Percentiles rank a stretch among this genome's conserved stretches.
Evolutionary conservation across 2,888 invertebrate genomes (phyloP).

Genomic region (Epinotia brunnichana): DNA sequence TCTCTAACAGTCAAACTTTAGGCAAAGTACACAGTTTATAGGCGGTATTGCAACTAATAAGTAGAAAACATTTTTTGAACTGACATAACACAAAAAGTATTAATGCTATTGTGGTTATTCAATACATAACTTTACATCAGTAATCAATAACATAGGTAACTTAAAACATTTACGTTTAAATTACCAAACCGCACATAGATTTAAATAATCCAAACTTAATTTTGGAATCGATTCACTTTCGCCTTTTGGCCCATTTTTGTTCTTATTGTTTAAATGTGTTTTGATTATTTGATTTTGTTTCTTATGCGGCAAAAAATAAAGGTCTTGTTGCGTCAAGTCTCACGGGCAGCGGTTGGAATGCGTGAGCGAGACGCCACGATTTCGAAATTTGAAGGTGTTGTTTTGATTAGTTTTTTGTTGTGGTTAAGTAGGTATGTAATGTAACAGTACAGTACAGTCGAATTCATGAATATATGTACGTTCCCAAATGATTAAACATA

Average conservation of each 20-base stretch:
- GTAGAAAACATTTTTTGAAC: no score
- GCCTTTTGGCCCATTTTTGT: conserved; percentile 59
- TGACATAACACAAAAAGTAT: no score
- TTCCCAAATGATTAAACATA: no score
- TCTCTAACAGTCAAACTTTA: no score
- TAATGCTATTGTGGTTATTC: no score
- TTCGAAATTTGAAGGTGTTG: conserved; percentile 28
- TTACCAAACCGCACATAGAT: conserved; percentile 38
- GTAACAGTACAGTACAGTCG: no score
- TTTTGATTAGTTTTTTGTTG: conserved; percentile 8
- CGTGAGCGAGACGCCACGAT: conserved; percentile 40
- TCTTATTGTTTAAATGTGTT: conserved; percentile 55
- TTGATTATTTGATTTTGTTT: conserved; percentile 46
- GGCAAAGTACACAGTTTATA: no score
- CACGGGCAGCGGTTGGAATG: conserved; percentile 16
- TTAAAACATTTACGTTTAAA: not conserved
- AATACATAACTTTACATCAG: no score
- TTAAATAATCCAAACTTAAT: conserved; percentile 50
- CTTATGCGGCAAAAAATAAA: conserved; percentile 46
- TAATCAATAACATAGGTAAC: no score
- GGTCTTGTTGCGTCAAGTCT: conserved; percentile 45
- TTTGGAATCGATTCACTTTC: conserved; percentile 63
- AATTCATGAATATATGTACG: no score
- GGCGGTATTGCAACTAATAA: no score
- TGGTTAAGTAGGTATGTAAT: not conserved